A percentile compares a stretch with the other conserved stretches of the same genome.
Conservation (phyloP, 1,140 invertebrate genomes). For the Drosophila teissieri region DNA sequence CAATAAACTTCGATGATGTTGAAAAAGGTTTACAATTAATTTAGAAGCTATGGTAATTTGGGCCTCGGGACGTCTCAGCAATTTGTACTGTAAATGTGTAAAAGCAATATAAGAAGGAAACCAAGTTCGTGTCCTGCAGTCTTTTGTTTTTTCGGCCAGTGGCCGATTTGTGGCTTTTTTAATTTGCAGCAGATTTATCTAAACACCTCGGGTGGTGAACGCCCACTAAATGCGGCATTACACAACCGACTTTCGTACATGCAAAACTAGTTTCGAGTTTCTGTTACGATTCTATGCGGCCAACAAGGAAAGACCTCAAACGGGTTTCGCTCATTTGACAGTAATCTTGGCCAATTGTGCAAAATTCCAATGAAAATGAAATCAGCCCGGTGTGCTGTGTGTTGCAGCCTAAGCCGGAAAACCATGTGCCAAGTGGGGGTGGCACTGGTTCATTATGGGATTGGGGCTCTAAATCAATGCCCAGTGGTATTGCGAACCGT, state of each 20-base stretch:
- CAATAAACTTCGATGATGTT: constrained; percentile 72
- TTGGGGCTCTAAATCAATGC: constrained; percentile 29
- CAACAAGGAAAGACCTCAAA: constrained; percentile 74
- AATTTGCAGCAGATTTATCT: constrained; percentile 73
- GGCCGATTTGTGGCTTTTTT: constrained; percentile 30
- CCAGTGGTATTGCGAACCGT: constrained; percentile 31
- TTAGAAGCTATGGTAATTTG: constrained; percentile 28
- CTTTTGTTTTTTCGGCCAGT: constrained; percentile 19
- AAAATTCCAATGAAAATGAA: constrained; percentile 78
- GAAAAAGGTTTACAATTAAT: constrained; percentile 29
- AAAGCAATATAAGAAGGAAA: constrained; percentile 54
- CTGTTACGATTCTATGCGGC: constrained; percentile 64
- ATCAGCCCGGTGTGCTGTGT: constrained; percentile 26
- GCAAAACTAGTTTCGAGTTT: constrained; percentile 52
- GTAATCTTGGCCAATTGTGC: constrained; percentile 66
- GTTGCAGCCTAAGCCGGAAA: constrained; percentile 36
- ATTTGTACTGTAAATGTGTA: constrained; percentile 54
- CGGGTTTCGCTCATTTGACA: constrained; percentile 59
- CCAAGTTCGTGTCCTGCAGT: constrained; percentile 47
- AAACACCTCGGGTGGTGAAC: constrained; percentile 66
- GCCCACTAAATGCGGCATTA: constrained; percentile 58
- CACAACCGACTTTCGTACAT: constrained; percentile 64
- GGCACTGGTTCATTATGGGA: neutral
- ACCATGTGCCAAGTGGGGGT: constrained; percentile 36
- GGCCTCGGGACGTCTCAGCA: constrained; percentile 67